A percentile compares a stretch with the other conserved stretches of the same genome.
phyloP scores from a whole-genome alignment of 2,113 vertebrate genomes.

The Verasper variegatus region DNA sequence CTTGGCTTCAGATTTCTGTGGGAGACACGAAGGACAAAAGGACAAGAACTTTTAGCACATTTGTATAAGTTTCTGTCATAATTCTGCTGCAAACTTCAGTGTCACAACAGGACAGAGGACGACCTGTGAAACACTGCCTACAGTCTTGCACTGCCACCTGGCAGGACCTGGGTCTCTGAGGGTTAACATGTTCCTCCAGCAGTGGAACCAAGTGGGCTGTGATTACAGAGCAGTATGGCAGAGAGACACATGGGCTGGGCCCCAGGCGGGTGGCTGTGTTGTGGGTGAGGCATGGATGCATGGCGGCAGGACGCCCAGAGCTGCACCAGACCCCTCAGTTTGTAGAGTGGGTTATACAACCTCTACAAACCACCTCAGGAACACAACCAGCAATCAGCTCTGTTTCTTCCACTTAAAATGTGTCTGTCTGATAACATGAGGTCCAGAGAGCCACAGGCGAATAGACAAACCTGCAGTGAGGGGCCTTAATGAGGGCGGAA shows the following conservation, averaged over 20 bases:
- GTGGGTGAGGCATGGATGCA: slow-evolving; percentile 49
- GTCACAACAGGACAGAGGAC: too few relatives aligned
- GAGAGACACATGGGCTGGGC: slow-evolving; percentile 61
- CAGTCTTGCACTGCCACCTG: slow-evolving; percentile 11
- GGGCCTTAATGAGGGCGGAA: background rate
- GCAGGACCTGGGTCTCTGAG: slow-evolving; percentile 27
- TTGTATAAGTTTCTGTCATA: background rate
- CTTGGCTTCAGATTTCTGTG: slow-evolving; percentile 92
- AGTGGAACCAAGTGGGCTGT: slow-evolving; percentile 43
- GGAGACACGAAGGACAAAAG: slow-evolving; percentile 27
- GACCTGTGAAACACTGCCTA: background rate
- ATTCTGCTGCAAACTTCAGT: background rate
- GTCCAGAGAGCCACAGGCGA: background rate
- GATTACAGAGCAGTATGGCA: slow-evolving; percentile 69
- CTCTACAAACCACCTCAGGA: slow-evolving; percentile 45
- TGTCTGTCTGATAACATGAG: background rate
- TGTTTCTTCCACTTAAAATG: background rate
- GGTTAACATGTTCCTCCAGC: slow-evolving; percentile 54
- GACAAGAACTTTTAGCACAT: background rate
- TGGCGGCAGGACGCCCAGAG: slow-evolving; percentile 54
- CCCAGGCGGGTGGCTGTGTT: slow-evolving; percentile 51
- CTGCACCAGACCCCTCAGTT: slow-evolving; percentile 50
- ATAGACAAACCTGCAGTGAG: background rate
- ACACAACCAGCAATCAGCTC: slow-evolving; percentile 19
- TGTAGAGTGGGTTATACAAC: slow-evolving; percentile 43